Evolutionary conservation across 2,113 vertebrate genomes (phyloP).

Genomic region (Lynx canadensis): DNA sequence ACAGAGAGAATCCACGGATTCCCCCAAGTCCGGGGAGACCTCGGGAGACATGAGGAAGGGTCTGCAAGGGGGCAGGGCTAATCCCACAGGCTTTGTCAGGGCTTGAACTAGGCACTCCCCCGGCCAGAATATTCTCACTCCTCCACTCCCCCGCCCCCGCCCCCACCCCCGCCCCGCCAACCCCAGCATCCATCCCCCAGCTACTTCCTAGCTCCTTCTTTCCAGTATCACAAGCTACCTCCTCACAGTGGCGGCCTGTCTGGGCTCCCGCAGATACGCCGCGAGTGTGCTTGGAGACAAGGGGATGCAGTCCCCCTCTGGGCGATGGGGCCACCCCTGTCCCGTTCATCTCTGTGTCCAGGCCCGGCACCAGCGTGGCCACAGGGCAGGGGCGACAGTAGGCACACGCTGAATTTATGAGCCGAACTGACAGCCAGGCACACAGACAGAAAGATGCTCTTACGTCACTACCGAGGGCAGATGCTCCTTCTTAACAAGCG

Average conservation of each 20-base stretch:
- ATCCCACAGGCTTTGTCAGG: neutral
- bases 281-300: neutral
- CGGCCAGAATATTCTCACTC: neutral
- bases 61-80: no score
- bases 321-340: neutral
- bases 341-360: neutral
- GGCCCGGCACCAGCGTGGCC: neutral
- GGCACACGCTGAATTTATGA: neutral
- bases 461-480: neutral
- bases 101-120: neutral
- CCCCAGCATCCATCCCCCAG: neutral
- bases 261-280: neutral
- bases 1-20: no score
- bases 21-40: accelerated
- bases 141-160: no score
- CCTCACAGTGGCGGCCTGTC: neutral
- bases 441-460: neutral
- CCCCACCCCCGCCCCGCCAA: no score
- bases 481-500: neutral
- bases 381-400: neutral
- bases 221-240: neutral
- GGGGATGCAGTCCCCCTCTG: neutral
- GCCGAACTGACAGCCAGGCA: neutral
- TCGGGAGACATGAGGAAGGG: accelerated
- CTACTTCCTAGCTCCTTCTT: neutral